phyloP scores from a whole-genome alignment of 2,888 invertebrate genomes.

The Andricus curvator region DNA sequence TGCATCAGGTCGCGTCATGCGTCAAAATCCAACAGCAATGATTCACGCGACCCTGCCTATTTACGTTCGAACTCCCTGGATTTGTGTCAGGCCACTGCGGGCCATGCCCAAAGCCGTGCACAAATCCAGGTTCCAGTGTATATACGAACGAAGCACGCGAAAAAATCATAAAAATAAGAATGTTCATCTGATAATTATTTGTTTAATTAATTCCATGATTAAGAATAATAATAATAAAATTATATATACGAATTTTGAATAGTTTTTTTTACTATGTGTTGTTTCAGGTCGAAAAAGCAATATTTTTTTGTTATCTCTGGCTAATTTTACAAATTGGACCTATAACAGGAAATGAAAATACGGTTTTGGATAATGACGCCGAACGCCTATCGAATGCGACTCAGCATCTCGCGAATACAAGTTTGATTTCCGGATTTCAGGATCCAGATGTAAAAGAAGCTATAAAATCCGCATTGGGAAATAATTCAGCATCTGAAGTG shows the following conservation, averaged over 20 bases:
- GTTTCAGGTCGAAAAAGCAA: not conserved
- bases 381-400: slow-evolving; percentile 9
- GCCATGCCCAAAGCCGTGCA: no score
- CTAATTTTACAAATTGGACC: not conserved
- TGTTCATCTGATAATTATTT: no score
- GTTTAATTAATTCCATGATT: no score
- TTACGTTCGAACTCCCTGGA: no score
- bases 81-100: no score
- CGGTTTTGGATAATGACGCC: not conserved
- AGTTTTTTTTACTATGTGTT: not conserved
- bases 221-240: no score
- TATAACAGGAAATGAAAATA: not conserved
- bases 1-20: no score
- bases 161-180: no score
- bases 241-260: not conserved
- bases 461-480: slow-evolving; percentile 59
- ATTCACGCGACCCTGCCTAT: no score
- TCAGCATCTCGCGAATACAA: not conserved
- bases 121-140: no score
- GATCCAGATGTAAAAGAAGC: slow-evolving; percentile 64
- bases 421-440: slow-evolving; percentile 50
- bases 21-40: no score
- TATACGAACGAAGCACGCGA: no score
- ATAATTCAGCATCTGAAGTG: slow-evolving; percentile 62
- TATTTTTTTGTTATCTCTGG: not conserved